phyloP scores from a whole-genome alignment of 2,113 vertebrate genomes.

The Larimichthys crocea region DNA sequence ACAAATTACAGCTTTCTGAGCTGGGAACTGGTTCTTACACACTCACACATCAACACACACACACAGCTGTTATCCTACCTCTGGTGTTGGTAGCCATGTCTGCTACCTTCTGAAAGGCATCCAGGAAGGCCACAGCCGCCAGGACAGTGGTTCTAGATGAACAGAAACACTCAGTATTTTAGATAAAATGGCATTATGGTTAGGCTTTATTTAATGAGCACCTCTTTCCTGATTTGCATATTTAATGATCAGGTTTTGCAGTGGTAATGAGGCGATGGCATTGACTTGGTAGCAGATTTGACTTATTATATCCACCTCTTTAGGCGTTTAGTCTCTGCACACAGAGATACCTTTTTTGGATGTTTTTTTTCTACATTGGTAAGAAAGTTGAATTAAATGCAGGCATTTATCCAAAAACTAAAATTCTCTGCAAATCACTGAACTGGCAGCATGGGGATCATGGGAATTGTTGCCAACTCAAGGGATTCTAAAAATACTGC shows the following conservation, averaged over 20 bases:
- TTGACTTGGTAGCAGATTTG: background rate
- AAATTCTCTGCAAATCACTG: background rate
- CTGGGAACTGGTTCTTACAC: background rate
- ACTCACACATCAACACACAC: slow-evolving; percentile 4
- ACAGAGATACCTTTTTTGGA: background rate
- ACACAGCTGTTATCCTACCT: slow-evolving; percentile 84
- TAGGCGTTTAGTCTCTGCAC: too few relatives aligned
- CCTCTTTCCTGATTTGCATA: background rate
- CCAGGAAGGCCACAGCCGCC: slow-evolving; percentile 97
- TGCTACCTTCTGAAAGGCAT: slow-evolving; percentile 99
- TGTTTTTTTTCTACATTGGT: background rate
- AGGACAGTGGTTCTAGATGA: slow-evolving; percentile 92
- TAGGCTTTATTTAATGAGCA: background rate
- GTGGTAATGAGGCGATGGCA: background rate
- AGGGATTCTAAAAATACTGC: background rate
- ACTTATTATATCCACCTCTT: background rate
- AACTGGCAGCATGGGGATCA: background rate
- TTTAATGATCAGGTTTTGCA: background rate
- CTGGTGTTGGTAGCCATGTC: slow-evolving; percentile 99
- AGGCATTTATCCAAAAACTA: background rate
- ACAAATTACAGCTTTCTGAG: background rate
- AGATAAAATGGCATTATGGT: background rate
- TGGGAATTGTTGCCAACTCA: background rate
- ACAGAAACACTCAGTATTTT: background rate
- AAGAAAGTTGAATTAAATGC: background rate